A percentile compares a stretch with the other conserved stretches of the same genome.
Evolutionary conservation across 2,113 vertebrate genomes (phyloP).

Genomic region (Synchiropus splendidus): DNA sequence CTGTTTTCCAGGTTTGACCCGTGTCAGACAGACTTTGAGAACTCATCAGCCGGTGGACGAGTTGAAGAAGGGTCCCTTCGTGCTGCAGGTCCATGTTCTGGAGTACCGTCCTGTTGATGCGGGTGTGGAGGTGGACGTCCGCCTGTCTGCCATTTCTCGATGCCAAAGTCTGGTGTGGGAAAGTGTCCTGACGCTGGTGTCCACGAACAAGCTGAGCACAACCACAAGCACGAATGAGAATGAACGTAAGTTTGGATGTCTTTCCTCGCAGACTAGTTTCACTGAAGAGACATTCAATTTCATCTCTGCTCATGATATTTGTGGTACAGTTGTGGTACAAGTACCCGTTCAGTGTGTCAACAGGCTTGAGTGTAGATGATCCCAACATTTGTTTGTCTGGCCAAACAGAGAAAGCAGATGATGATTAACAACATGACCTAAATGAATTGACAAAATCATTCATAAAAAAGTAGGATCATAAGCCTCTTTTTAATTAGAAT

Average conservation of each 20-base stretch:
- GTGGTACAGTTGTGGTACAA: no score
- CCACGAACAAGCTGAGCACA: conserved; percentile 16
- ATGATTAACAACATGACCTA: no score
- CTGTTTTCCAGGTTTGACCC: conserved; percentile 35
- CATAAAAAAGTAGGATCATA: no score
- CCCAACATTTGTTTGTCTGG: no score
- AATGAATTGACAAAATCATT: no score
- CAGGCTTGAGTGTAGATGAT: neutral
- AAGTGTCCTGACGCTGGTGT: conserved; percentile 54
- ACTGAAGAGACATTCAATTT: no score
- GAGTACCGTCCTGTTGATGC: conserved; percentile 29
- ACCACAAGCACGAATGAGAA: neutral
- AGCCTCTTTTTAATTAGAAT: no score
- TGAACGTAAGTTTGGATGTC: neutral
- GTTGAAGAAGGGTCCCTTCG: conserved; percentile 57
- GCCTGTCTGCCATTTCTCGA: conserved; percentile 33
- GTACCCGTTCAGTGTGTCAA: no score
- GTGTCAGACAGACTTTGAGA: conserved; percentile 44
- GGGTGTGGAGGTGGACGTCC: conserved; percentile 59
- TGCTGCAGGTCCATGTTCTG: conserved; percentile 37
- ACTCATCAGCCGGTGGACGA: conserved; percentile 55
- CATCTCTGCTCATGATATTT: no score
- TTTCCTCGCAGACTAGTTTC: neutral
- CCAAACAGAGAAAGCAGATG: no score
- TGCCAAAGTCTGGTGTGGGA: conserved; percentile 40